A percentile compares a stretch with the other conserved stretches of the same genome.
Conservation (phyloP, 2,888 invertebrate genomes). For the Petrolisthes manimaculis region DNA sequence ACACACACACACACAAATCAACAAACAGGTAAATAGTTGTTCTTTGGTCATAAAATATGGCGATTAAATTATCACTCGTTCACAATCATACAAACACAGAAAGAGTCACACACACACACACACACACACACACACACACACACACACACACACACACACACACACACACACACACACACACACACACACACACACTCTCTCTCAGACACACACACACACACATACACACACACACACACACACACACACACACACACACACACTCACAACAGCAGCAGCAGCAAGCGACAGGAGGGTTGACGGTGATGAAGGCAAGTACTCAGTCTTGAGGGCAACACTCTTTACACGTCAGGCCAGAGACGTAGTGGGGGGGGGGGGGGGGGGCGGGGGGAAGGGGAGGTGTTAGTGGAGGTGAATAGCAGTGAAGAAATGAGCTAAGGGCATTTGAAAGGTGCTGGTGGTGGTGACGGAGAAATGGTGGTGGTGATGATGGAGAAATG, state of each 20-base stretch:
- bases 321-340: neutral
- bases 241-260: neutral
- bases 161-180: neutral
- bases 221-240: neutral
- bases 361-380: neutral
- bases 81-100: neutral
- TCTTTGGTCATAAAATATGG: too few species aligned
- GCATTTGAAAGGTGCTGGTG: too few species aligned
- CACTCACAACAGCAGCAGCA: neutral
- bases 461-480: too few species aligned
- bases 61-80: too few species aligned
- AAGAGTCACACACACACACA: neutral
- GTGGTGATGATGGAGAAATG: too few species aligned
- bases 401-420: neutral
- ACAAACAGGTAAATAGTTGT: too few species aligned
- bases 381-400: neutral
- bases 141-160: neutral
- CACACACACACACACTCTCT: neutral
- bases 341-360: neutral
- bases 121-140: neutral
- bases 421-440: too few species aligned
- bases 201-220: neutral
- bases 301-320: neutral
- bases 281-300: neutral
- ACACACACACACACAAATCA: too few species aligned